phyloP scores from a whole-genome alignment of 2,797 vertebrate genomes.

The Pseudopleuronectes americanus region DNA sequence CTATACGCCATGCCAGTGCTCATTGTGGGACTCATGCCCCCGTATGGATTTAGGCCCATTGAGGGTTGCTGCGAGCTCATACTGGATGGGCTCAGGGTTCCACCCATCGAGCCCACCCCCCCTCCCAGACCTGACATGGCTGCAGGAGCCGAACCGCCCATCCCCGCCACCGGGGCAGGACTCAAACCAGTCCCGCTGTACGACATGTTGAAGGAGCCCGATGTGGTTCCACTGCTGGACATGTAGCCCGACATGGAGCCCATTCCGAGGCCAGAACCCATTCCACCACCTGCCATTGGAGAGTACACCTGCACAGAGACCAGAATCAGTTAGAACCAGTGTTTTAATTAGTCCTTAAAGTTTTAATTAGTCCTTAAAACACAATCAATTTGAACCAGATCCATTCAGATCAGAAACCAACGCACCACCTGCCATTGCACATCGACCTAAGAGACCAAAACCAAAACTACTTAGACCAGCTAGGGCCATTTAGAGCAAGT shows the following conservation, averaged over 20 bases:
- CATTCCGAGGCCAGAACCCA: conserved; percentile 94
- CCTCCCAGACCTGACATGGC: conserved; percentile 89
- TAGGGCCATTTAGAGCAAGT: neutral
- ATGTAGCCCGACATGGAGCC: conserved; percentile 95
- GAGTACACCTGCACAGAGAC: conserved; percentile 86
- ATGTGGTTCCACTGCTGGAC: conserved; percentile 64
- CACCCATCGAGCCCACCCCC: conserved; percentile 88
- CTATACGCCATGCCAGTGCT: conserved; percentile 92
- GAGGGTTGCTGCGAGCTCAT: conserved; percentile 89
- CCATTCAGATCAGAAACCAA: neutral
- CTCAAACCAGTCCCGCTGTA: conserved; percentile 92
- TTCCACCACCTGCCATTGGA: conserved; percentile 90
- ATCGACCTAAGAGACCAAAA: neutral
- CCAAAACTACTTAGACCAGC: neutral
- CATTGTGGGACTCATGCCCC: conserved; percentile 91
- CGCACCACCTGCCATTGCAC: neutral
- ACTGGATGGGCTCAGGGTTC: conserved; percentile 87
- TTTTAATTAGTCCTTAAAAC: neutral
- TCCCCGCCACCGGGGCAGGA: conserved; percentile 90
- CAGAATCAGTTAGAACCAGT: conserved; percentile 15
- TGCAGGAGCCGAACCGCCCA: conserved; percentile 82
- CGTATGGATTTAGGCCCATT: conserved; percentile 92
- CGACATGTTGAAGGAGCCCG: conserved; percentile 70
- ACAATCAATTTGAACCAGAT: conserved; percentile 5
- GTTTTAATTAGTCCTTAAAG: too few relatives aligned